These are phyloP conservation scores for Esox lucius DNA, from an alignment of 2,797 vertebrate genomes.

Conservation along the genomic window DNA sequence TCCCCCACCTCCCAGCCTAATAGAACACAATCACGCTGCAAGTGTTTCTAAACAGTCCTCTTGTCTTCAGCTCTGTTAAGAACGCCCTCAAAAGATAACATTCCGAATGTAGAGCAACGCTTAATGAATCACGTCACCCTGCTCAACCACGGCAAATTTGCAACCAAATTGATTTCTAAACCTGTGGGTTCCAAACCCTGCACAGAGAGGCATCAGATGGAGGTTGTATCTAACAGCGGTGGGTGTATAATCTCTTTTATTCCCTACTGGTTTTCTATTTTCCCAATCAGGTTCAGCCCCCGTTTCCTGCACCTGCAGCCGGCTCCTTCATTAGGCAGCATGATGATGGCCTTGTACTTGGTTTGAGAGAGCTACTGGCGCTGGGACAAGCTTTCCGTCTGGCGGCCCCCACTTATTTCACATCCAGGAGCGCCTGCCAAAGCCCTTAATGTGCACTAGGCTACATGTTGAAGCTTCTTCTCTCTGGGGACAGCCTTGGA, in stretches of 20 bases:
- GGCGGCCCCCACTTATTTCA: constrained; percentile 48
- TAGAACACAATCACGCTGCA: constrained; percentile 3
- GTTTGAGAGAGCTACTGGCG: constrained; percentile 38
- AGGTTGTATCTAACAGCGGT: neutral
- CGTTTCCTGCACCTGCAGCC: constrained; percentile 28
- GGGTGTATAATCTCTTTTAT: neutral
- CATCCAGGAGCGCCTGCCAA: constrained; percentile 60
- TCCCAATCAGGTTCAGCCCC: constrained; percentile 32
- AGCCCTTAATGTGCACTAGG: constrained; percentile 60
- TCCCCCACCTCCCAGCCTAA: neutral
- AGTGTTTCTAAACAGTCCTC: neutral
- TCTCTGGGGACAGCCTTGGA: constrained; percentile 55
- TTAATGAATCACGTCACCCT: neutral
- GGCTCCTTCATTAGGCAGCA: constrained; percentile 34
- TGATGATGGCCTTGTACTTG: constrained; percentile 51
- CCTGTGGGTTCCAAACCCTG: neutral
- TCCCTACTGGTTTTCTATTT: constrained; percentile 23
- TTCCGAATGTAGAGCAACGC: neutral
- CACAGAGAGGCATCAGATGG: neutral
- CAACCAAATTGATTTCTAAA: neutral
- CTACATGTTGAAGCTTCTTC: constrained; percentile 56
- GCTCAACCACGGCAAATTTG: neutral
- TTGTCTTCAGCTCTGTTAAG: neutral
- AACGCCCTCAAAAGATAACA: neutral
- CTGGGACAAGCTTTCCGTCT: constrained; percentile 52